A percentile compares a stretch with the other conserved stretches of the same genome.
phyloP scores from a whole-genome alignment of 37 sponge, comb jelly and placozoan species.

The Oopsacas minuta region DNA sequence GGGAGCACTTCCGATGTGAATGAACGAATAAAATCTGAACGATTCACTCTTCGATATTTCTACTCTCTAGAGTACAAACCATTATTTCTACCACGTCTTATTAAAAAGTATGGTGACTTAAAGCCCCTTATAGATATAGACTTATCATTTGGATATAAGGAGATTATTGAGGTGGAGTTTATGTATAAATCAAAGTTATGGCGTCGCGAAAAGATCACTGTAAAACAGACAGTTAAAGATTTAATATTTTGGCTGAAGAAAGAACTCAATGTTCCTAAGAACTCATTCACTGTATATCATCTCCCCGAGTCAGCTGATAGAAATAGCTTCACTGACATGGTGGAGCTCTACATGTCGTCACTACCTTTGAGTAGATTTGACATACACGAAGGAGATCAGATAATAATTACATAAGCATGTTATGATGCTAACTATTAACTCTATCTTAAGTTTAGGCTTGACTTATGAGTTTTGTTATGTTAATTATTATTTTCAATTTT shows the following conservation, averaged over 20 bases:
- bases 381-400: neutral
- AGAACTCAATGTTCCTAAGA: neutral
- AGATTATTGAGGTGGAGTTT: neutral
- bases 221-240: conserved; percentile 8
- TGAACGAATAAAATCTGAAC: neutral
- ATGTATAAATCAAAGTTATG: neutral
- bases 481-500: neutral
- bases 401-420: no score
- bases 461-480: neutral
- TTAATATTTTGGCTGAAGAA: neutral
- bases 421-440: no score
- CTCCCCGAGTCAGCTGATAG: neutral
- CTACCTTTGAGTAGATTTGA: neutral
- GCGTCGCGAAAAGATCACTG: neutral
- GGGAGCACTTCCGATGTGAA: neutral
- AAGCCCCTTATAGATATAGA: neutral
- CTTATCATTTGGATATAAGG: neutral
- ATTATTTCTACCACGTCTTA: neutral
- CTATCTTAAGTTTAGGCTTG: no score
- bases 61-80: neutral
- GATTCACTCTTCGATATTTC: neutral
- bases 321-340: neutral
- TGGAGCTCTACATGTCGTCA: neutral
- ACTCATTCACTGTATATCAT: neutral
- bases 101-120: neutral